Conservation (phyloP, 2,888 invertebrate genomes). For the Chloromyia formosa region DNA sequence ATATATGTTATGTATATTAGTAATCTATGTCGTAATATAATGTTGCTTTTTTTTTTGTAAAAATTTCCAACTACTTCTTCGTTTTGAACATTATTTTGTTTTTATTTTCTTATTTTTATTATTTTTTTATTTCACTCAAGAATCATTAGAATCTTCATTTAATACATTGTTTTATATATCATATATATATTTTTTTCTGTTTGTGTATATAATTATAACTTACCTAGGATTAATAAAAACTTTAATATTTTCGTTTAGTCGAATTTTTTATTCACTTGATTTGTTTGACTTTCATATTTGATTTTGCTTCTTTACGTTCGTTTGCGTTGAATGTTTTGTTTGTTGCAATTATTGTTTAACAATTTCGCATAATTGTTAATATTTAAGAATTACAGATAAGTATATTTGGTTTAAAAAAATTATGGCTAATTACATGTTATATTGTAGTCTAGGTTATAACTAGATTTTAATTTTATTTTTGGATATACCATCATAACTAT, state of each 20-base stretch:
- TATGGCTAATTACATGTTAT: too few species aligned
- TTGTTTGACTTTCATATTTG: conserved; percentile 30
- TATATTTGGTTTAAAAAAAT: too few species aligned
- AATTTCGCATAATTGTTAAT: background rate
- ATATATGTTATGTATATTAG: background rate
- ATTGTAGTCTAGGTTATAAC: background rate
- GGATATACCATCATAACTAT: conserved; percentile 13
- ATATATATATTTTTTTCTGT: background rate
- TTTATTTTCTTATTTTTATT: background rate
- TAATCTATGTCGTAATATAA: background rate
- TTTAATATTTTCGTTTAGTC: background rate
- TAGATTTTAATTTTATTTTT: background rate
- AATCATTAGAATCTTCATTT: background rate
- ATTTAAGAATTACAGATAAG: too few species aligned
- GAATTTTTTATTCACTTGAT: conserved; percentile 13
- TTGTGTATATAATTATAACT: background rate
- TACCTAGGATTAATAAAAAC: background rate
- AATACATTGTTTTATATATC: background rate
- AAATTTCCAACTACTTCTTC: conserved; percentile 34
- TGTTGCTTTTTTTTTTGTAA: conserved; percentile 17
- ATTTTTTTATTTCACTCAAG: conserved; percentile 1
- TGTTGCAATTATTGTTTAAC: background rate
- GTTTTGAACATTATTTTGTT: conserved; percentile 21
- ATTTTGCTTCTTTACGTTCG: conserved; percentile 1
- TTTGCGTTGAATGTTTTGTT: background rate